Evolutionary conservation across 2,797 vertebrate genomes (phyloP).

Genomic region (Molothrus aeneus): DNA sequence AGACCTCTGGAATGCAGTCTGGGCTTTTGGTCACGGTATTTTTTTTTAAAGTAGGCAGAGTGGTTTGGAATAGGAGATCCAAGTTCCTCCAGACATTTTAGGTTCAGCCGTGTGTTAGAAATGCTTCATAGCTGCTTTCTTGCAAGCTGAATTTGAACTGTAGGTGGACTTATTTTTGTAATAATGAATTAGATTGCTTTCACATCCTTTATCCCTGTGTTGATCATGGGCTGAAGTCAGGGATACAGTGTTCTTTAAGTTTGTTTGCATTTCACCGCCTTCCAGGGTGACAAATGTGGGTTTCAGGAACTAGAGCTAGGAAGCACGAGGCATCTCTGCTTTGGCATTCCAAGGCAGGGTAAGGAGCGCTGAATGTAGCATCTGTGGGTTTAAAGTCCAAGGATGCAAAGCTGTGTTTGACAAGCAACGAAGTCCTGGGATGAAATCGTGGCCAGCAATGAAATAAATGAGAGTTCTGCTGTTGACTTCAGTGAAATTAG

Average conservation of each 20-base stretch:
- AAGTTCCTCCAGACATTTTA: constrained; percentile 65
- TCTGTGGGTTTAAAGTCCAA: neutral
- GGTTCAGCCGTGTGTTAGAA: constrained; percentile 60
- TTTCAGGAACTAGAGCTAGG: neutral
- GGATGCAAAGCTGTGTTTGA: neutral
- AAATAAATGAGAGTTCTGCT: neutral
- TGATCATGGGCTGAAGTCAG: constrained; percentile 43
- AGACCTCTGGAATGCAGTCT: constrained; percentile 71
- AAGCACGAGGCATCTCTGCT: neutral
- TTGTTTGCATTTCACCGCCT: constrained; percentile 2
- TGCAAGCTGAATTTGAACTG: constrained; percentile 35
- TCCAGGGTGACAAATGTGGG: constrained; percentile 12
- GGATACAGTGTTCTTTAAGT: constrained; percentile 38
- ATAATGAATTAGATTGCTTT: constrained; percentile 6
- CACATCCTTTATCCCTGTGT: neutral
- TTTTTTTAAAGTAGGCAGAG: constrained; percentile 49
- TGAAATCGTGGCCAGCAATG: neutral
- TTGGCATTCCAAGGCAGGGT: neutral
- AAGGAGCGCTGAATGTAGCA: neutral
- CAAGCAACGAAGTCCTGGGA: neutral
- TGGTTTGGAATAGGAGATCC: constrained; percentile 45
- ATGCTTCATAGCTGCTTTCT: constrained; percentile 46
- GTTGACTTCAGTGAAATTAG: neutral
- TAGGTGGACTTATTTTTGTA: constrained; percentile 48
- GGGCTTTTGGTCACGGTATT: constrained; percentile 56